Evolutionary conservation across 2,888 invertebrate species (phyloP), one percentile per base, ranked within the genome.

Genomic region (Crioceris asparagi): DNA sequence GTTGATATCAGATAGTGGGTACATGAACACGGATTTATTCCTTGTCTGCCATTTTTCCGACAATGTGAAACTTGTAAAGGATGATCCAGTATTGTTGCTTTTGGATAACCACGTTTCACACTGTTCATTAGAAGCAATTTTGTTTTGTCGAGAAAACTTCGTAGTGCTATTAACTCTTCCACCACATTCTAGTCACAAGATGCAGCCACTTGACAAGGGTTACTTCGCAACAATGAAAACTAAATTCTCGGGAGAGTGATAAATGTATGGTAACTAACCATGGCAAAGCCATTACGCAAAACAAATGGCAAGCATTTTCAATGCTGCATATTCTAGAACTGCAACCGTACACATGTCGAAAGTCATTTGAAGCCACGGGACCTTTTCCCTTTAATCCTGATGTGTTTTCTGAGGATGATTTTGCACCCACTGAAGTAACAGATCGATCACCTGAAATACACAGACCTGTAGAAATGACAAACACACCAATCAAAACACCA

Each of bases 1-100:
- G 17, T 16, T 45, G 15, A 30, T 37, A 17, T 29, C 36, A 7
- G 21, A 21, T 21, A 7, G 7, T 21, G 21, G 21, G 21, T 21
- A 21, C 10, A 21, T 21, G 21, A 21, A 21, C 21, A 21, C 21
- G 6, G 21, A 6, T 10, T 21, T 21, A 21, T 21, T 21, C 10
- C 6, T 21, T 7, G 10, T 10, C 6, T 21, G 21, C 7, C 21
- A 10, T 21, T 21, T 21, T 10, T 21, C 21, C 7, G 21, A 21
- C 6, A 7, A 21, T 21, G 21, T 21, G 6, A 21, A 21, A 21
- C 21, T 10, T 7, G 6, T 10, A 21, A 10, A 7, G 10, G 7
- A 21, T 7, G 21, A 21, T 21, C 21, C 21, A 10, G 21, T 21
- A 21, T 6, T 21, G 21, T 10, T 21, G 21, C 10, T 21, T 6